These are phyloP conservation scores for Acanthurus leucopareius DNA, from an alignment of 2,797 vertebrate species.

Conservation along the genomic window DNA sequence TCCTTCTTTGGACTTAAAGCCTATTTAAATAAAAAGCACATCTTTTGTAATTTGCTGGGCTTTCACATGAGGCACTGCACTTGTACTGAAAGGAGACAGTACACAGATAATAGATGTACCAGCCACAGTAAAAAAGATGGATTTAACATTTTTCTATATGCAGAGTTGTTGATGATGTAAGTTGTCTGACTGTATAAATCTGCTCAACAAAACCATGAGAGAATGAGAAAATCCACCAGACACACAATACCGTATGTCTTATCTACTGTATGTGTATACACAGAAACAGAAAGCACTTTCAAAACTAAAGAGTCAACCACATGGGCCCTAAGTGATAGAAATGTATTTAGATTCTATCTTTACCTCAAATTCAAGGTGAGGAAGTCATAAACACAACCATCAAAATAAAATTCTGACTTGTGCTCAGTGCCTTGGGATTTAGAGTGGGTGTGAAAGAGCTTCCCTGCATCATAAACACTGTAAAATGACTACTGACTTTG, in stretches of 20 bases:
- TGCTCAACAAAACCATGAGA: not conserved
- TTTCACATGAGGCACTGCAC: constrained; percentile 23
- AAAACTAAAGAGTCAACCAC: not conserved
- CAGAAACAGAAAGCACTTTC: not conserved
- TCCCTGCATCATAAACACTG: constrained; percentile 9
- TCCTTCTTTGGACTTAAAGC: constrained; percentile 51
- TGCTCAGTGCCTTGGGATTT: not conserved
- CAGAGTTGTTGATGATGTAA: not conserved
- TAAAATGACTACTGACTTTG: not conserved
- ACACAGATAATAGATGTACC: constrained; percentile 14
- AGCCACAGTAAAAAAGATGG: not conserved
- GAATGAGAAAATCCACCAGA: not conserved
- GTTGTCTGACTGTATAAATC: not conserved
- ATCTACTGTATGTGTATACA: not conserved
- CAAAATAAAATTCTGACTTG: not conserved
- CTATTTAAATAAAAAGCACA: constrained; percentile 43
- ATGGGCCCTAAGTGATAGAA: not conserved
- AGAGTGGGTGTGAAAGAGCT: constrained; percentile 17
- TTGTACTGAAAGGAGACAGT: constrained; percentile 15
- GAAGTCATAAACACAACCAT: not conserved
- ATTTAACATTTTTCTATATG: constrained; percentile 11
- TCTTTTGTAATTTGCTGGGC: constrained; percentile 34
- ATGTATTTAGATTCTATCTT: not conserved
- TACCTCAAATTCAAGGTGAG: constrained; percentile 3
- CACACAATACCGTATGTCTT: not conserved